A percentile compares a stretch with the other conserved stretches of the same genome.
These are phyloP conservation scores for Ammospiza caudacuta DNA, from an alignment of 2,113 vertebrate genomes.

Conservation along the genomic window DNA sequence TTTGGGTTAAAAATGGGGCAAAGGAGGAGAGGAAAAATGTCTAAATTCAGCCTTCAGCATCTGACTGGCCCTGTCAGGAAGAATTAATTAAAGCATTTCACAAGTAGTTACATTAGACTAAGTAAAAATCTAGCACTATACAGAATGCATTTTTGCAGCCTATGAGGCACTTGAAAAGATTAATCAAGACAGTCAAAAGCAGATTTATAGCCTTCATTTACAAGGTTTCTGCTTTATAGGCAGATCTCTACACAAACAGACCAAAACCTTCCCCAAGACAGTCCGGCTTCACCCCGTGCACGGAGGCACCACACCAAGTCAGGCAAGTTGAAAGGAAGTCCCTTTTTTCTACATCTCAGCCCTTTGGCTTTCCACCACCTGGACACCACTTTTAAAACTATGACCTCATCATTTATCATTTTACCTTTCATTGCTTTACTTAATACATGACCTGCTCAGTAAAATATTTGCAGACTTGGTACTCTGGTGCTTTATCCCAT, in stretches of 20 bases:
- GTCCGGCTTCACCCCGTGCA: background rate
- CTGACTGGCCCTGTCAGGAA: background rate
- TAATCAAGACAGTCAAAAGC: background rate
- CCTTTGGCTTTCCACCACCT: constrained; percentile 65
- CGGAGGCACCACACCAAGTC: background rate
- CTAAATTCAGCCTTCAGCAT: background rate
- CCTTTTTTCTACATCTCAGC: constrained; percentile 26
- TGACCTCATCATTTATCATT: constrained; percentile 75
- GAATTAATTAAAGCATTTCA: background rate
- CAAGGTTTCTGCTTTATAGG: background rate
- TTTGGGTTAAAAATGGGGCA: background rate
- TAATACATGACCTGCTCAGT: constrained; percentile 73
- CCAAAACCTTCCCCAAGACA: background rate
- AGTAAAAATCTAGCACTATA: background rate
- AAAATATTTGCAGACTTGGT: constrained; percentile 73
- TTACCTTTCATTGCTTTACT: constrained; percentile 71
- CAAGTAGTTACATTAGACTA: background rate
- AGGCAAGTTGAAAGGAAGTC: constrained; percentile 24
- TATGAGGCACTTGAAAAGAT: background rate
- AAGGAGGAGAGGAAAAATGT: background rate
- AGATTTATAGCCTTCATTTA: background rate
- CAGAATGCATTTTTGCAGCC: background rate
- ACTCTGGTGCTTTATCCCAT: constrained; percentile 69
- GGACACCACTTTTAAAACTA: constrained; percentile 50
- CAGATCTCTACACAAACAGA: background rate